Evolutionary conservation across 2,888 invertebrate species (phyloP), one percentile per base, ranked within the genome.

Genomic region (Biston betularia): DNA sequence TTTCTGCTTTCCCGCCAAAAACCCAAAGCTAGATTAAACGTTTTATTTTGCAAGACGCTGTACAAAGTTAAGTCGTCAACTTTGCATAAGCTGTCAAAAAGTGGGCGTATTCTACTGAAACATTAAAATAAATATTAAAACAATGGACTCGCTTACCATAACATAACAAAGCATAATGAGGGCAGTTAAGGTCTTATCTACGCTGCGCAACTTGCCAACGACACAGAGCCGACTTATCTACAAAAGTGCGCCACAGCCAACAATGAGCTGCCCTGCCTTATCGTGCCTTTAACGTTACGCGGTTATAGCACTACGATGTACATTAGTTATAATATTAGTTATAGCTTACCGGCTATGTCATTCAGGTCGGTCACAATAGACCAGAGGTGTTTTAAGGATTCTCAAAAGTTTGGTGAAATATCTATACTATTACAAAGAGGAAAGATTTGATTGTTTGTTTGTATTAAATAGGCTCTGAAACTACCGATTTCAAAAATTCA

Each of bases 151-250:
- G 3, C 34, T 57, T 46, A 44, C 44, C 42, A 46, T 35, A 38
- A 12, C 44, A 24, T 12, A 53, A 38, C 35, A 14, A 12, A 10
- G 45, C 24, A 45, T n/a, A 53, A 54, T 40, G 49, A 50, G 48
- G 48, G 54, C 34, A 48, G 24, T 62, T 55, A 62, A 44, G 40
- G 49, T 34, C 11, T n/a, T 63, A 63, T 55, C 55, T 63, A 50
- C 63, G 52, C 45, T n/a, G 50, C 45, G 56, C 63, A 50, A 57
- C 38, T 63, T 56, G 55, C 56, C 63, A 38, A 12, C 56, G 56
- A n/a, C 54, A 53, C 42, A 38, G 24, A n/a, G 58, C 45, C n/a
- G 49, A 34, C 44, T 9, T 49, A 55, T 55, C 56, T 57, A n/a
- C 63, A 55, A 63, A 63, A 63, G 55, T 57, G 52, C 56, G 12